Base-by-base conservation (phyloP, 2,888 invertebrate species). In the Acleris sparsana region DNA sequence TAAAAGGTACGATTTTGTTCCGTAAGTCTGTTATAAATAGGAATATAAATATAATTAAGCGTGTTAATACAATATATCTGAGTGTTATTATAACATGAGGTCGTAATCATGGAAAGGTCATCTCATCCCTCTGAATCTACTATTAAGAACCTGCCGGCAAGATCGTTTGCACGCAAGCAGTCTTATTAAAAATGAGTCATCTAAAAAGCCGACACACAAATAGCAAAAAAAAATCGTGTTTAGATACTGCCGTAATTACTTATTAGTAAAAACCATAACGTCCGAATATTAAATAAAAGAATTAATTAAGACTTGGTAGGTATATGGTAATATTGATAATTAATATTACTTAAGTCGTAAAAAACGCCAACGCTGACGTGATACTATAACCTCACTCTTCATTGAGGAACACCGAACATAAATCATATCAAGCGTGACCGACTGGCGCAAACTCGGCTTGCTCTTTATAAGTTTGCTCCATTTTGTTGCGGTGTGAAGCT, bases 341-440 rank as follows among this genome's bases (percentile, higher is more conserved):
- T 18, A 18, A 44, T 61, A 33, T n/a, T 20, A 44, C 16, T 29
- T 25, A 48, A 33, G 33, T 43, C 11, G 33, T 39, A 64, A 59
- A 39, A 53, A 17, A 60, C 49, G 49, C n/a, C 43, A 51, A 43
- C 44, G 43, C 43, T 64, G 49, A 60, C 44, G 43, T 55, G 39
- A 39, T 39, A 39, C 39, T 22, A 3, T 33, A 53, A 44, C 43
- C 17, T 39, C 43, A 49, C 43, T 59, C 49, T 18, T 64, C 53
- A 53, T 48, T 43, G n/a, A 60, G 60, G 60, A 65, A 65, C 55
- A 48, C 29, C 7, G 29, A 55, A 22, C 39, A 59, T 60, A 60
- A 52, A 56, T 56, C 52, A 61, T 61, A 33, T 53, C 29, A 56
- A 51, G 56, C 61, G 56, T 56, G 46, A 56, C n/a, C n/a, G n/a